Percentiles rank a stretch among this genome's conserved stretches.
Conservation (phyloP, 2,797 vertebrate genomes). For the Schizopygopsis pylzovi region DNA sequence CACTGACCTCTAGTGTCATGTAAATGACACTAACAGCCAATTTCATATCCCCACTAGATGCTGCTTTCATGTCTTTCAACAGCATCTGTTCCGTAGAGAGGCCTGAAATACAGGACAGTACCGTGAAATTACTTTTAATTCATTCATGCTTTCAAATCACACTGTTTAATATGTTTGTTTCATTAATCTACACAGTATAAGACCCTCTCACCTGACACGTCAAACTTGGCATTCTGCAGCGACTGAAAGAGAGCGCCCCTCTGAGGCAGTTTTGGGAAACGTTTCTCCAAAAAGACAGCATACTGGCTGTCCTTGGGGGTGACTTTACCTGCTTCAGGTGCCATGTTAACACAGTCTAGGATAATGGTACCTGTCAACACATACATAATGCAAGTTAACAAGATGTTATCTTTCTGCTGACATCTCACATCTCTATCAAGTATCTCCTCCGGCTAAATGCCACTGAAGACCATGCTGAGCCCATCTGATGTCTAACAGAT, state of each 20-base stretch:
- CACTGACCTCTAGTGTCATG: conserved; percentile 82
- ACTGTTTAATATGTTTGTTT: background rate
- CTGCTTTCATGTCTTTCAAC: conserved; percentile 89
- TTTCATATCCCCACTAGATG: conserved; percentile 68
- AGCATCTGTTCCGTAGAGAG: conserved; percentile 91
- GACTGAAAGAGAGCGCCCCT: conserved; percentile 82
- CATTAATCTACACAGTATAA: background rate
- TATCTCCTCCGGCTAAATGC: background rate
- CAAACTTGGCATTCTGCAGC: conserved; percentile 88
- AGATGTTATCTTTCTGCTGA: conserved; percentile 36
- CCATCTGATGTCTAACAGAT: conserved; percentile 27
- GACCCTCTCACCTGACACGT: conserved; percentile 83
- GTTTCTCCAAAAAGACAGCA: conserved; percentile 76
- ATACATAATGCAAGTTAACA: background rate
- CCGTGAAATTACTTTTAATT: background rate
- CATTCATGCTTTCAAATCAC: background rate
- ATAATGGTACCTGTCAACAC: conserved; percentile 82
- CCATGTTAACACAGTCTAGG: conserved; percentile 94
- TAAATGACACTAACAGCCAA: conserved; percentile 85
- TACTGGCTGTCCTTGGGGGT: conserved; percentile 84
- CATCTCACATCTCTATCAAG: conserved; percentile 6
- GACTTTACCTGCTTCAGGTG: conserved; percentile 86
- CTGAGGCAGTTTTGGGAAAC: conserved; percentile 82
- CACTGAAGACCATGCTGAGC: conserved; percentile 1
- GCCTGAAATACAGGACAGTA: conserved; percentile 71